phyloP scores from a whole-genome alignment of 2,113 vertebrate genomes.

The Echinops telfairi region DNA sequence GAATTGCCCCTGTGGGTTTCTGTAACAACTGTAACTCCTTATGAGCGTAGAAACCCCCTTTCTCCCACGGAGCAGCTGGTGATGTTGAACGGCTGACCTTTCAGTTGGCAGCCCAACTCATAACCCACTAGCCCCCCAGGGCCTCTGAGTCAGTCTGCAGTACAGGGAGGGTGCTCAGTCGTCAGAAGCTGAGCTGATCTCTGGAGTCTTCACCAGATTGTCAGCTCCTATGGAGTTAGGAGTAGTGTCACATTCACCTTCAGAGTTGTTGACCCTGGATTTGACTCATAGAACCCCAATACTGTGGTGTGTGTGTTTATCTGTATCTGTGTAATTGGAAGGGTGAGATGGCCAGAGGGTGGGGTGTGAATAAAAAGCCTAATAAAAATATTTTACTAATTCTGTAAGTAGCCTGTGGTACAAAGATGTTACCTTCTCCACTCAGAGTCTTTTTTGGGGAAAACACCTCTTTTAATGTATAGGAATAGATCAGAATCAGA shows the following conservation, averaged over 20 bases:
- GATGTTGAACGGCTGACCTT: not conserved
- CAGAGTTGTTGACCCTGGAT: not conserved
- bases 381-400: slow-evolving; percentile 13
- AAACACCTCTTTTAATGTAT: not conserved
- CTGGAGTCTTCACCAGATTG: not conserved
- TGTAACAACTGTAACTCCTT: not conserved
- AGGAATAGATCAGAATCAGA: not conserved
- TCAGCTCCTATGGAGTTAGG: not conserved
- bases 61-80: not conserved
- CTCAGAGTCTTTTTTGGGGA: not conserved
- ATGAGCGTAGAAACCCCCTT: not conserved
- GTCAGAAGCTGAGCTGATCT: not conserved
- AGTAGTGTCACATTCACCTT: not conserved
- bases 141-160: not conserved
- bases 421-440: not conserved
- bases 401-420: not conserved
- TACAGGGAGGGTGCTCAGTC: not conserved
- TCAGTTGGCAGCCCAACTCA: not conserved
- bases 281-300: slow-evolving; percentile 13
- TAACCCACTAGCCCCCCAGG: not conserved
- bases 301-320: not conserved
- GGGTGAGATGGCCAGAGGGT: not conserved
- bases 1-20: not conserved
- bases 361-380: not conserved
- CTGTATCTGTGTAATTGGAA: not conserved